phyloP scores from a whole-genome alignment of 2,797 vertebrate genomes.

The Enteromius afrohamiltoni region DNA sequence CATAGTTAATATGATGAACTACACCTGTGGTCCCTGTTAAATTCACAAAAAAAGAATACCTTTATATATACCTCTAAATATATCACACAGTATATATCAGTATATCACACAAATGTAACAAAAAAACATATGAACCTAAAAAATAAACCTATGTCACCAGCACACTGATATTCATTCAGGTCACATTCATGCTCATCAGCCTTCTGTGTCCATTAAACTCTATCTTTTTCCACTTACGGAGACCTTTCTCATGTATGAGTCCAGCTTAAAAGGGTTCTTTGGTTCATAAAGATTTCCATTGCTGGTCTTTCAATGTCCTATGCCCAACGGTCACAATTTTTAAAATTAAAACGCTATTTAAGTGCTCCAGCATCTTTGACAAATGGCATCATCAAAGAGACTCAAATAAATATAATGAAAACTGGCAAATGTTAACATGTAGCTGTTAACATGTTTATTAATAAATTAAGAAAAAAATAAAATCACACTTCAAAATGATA shows the following conservation, averaged over 20 bases:
- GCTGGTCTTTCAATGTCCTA: slow-evolving; percentile 13
- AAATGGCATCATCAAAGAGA: slow-evolving; percentile 24
- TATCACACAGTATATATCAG: background rate
- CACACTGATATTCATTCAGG: slow-evolving; percentile 1
- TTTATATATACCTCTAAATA: background rate
- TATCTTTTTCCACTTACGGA: slow-evolving; percentile 22
- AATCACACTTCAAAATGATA: background rate
- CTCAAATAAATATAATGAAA: slow-evolving; percentile 47
- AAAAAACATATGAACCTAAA: background rate
- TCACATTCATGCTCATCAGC: background rate
- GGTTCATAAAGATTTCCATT: slow-evolving; percentile 22
- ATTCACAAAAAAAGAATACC: background rate
- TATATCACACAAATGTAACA: background rate
- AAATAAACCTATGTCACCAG: background rate
- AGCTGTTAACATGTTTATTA: background rate
- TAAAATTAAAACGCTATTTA: slow-evolving; percentile 41
- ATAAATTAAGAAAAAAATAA: background rate
- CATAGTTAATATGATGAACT: background rate
- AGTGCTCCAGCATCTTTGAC: background rate
- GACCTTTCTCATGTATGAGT: slow-evolving; percentile 45
- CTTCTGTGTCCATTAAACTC: slow-evolving; percentile 11
- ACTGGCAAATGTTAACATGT: background rate
- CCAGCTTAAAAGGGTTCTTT: slow-evolving; percentile 56
- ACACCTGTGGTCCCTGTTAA: background rate
- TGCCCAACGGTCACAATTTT: slow-evolving; percentile 19